Base-by-base conservation (phyloP, 1,140 invertebrate species). In the Neotoxoptera formosana region DNA sequence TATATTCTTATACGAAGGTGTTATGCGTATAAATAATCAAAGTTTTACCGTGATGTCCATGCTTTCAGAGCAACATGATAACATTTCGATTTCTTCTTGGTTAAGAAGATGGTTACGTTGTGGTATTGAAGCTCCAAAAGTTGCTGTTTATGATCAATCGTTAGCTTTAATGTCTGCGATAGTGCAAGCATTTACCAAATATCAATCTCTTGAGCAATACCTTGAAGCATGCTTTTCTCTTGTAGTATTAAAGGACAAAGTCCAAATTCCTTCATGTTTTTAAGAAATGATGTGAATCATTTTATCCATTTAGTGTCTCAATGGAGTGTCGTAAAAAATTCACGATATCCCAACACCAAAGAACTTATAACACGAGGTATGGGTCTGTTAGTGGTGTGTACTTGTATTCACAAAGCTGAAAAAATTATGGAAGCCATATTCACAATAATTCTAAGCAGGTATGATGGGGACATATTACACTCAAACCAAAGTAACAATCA, bases 211-310 rank as follows among this genome's bases (percentile, higher is more conserved):
- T 21, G 30, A 48, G n/a, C 34, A 48, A 34, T 89, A 51, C 20
- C 23, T 89, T n/a, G 34, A 89, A 53, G 30, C 47, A 2, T 89
- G 87, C 20, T 89, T 48, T 11, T 6, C n/a, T 7, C 7, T 89
- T 17, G 56, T 60, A 11, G 30, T 60, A 60, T 60, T 60, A 60
- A 60, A 60, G 30, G 8, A 60, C 30, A 60, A 60, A 60, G 30
- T 60, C 7, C 3, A 60, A 60, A 7, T 60, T 25, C 36, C 36
- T 84, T 25, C 21, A n/a, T 47, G 83, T 89, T 89, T n/a, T 25
- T 89, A 30, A 48, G 87, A 53, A 89, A 89, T n/a, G 30, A 89
- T 89, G 36, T 89, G 4, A 89, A 89, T 53, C 45, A 89, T 53
- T 89, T 89, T 89, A 8, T 89, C 34, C 48, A 89, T 34, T 6